phyloP scores from a whole-genome alignment of 2,797 vertebrate genomes.

The Girardinus metallicus region DNA sequence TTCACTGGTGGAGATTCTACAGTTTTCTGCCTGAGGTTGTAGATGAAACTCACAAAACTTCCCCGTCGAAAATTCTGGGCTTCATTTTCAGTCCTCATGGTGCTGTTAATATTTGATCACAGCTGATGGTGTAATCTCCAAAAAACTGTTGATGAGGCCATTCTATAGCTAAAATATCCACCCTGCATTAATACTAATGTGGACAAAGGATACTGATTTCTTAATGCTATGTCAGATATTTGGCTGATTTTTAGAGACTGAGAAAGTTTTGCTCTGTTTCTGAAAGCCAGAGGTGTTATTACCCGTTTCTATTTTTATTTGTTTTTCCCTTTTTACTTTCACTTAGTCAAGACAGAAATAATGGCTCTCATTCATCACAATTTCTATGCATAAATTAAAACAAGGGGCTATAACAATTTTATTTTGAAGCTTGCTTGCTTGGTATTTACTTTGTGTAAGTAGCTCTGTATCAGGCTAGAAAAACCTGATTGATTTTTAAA shows the following conservation, averaged over 20 bases:
- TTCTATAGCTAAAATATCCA: slow-evolving; percentile 31
- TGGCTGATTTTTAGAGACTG: slow-evolving; percentile 12
- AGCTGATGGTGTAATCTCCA: slow-evolving; percentile 60
- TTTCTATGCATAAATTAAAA: slow-evolving; percentile 7
- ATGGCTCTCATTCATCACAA: slow-evolving; percentile 38
- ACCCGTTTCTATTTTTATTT: neutral
- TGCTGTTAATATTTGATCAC: slow-evolving; percentile 62
- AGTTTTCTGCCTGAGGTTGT: neutral
- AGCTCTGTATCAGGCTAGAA: neutral
- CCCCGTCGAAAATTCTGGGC: slow-evolving; percentile 25
- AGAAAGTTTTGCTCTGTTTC: slow-evolving; percentile 7
- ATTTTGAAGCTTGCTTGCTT: neutral
- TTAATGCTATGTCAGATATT: slow-evolving; percentile 12
- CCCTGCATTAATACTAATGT: slow-evolving; percentile 45
- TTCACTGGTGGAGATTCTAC: neutral
- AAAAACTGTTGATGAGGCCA: slow-evolving; percentile 51
- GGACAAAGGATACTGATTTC: neutral
- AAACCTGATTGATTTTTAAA: neutral
- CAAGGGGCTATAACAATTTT: neutral
- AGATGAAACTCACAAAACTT: slow-evolving; percentile 7
- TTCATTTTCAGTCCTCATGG: slow-evolving; percentile 13
- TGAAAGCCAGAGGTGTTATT: slow-evolving; percentile 14
- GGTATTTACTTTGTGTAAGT: neutral
- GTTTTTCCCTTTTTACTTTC: slow-evolving; percentile 27
- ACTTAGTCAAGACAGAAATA: slow-evolving; percentile 11